Conservation (phyloP, 2,113 vertebrate genomes). For the Osmerus mordax region DNA sequence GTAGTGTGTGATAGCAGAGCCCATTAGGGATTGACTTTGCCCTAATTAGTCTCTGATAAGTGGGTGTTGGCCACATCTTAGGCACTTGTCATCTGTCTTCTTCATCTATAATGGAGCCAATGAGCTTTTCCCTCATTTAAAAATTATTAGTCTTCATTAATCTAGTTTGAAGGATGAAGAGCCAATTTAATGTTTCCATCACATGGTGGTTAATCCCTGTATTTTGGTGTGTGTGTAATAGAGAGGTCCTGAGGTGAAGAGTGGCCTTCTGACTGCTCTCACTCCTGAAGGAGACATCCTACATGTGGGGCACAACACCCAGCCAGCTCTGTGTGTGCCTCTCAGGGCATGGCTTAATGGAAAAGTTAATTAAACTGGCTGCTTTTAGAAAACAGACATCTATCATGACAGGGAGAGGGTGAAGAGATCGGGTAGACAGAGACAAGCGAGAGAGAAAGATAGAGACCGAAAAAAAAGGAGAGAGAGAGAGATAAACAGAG, state of each 20-base stretch:
- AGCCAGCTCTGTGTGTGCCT: not conserved
- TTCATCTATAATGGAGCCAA: constrained; percentile 54
- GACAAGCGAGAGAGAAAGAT: not conserved
- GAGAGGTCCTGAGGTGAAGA: too few relatives aligned
- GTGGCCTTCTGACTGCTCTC: too few relatives aligned
- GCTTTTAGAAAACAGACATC: constrained; percentile 37
- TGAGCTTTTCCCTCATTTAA: constrained; percentile 47
- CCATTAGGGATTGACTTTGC: constrained; percentile 48
- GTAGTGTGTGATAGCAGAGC: constrained; percentile 39
- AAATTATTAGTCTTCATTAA: constrained; percentile 49
- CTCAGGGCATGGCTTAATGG: constrained; percentile 28
- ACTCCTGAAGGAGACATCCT: too few relatives aligned
- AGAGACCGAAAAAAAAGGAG: not conserved
- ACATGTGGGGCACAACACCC: too few relatives aligned
- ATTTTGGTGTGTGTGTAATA: too few relatives aligned
- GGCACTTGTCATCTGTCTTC: constrained; percentile 53
- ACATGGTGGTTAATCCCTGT: too few relatives aligned
- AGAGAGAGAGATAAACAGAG: not conserved
- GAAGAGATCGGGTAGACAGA: too few relatives aligned
- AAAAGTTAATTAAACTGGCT: constrained; percentile 42
- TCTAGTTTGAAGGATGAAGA: constrained; percentile 39
- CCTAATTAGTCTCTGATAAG: constrained; percentile 56
- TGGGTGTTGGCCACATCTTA: constrained; percentile 40
- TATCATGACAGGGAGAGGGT: constrained; percentile 2
- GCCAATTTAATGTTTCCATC: constrained; percentile 15